phyloP scores from a whole-genome alignment of 2,113 vertebrate species.

The Pseudonaja textilis region DNA sequence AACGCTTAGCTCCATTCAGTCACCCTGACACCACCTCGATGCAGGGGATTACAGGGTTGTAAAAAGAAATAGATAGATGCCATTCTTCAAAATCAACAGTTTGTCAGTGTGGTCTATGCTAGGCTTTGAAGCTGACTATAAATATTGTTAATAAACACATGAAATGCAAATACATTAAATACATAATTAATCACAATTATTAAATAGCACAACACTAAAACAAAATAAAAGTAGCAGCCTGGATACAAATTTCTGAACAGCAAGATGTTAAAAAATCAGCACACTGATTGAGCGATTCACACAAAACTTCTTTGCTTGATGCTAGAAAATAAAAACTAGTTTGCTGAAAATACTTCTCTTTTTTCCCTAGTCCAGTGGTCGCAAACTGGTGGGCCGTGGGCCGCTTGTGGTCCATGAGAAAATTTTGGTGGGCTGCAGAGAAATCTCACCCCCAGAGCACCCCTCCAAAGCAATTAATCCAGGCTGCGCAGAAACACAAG shows the following conservation, averaged over 20 bases:
- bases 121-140: neutral
- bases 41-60: neutral
- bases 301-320: neutral
- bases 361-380: neutral
- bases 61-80: neutral
- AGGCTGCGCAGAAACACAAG: no score
- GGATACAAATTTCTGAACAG: neutral
- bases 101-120: neutral
- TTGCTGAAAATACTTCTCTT: neutral
- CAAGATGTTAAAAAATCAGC: neutral
- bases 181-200: neutral
- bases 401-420: no score
- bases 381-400: no score
- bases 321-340: neutral
- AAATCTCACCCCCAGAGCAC: no score
- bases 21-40: neutral
- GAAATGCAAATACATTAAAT: neutral
- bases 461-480: no score
- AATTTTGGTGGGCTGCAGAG: no score
- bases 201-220: neutral
- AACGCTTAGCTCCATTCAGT: neutral
- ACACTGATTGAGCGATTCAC: neutral
- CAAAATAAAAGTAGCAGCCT: neutral
- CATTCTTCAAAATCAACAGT: neutral
- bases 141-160: neutral